Base-by-base conservation (phyloP, 2,888 invertebrate genomes). In the Apamea epomidion region DNA sequence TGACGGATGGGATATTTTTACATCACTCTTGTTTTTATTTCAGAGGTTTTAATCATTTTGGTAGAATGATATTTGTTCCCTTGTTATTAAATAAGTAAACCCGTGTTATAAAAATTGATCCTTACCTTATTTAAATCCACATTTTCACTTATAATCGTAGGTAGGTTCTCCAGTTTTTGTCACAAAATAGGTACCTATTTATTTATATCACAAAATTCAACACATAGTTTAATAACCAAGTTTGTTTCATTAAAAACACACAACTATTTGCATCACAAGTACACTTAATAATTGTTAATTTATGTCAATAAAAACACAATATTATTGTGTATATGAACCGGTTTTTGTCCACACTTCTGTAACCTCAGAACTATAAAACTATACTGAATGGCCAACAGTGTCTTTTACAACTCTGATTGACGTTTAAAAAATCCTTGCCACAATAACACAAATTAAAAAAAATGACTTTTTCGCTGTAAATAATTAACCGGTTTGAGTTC, bases 381-480 rank as follows among this genome's bases (percentile, higher is more conserved):
- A 65, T 14, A 86, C 86, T 86, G 84, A 86, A 77, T 79, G 67
- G n/a, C 32, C 25, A n/a, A 54, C 71, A 37, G 65, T 78, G 62
- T 75, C 54, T 60, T 72, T 74, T 42, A 72, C 37, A 76, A 80
- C 45, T 75, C 18, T 51, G 72, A 72, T 32, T 75, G 37, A 58
- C n/a, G 72, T 65, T 45, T 21, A 42, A 73, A 76, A 32, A 74
- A 54, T 64, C 51, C 64, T 74, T 76, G 65, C 42, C 29, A 45
- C 18, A 68, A 29, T 21, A 21, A 42, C 3, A 71, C 51, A 32
- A n/a, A 58, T 71, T 10, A 54, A 67, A 45, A 62, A 54, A 67
- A 54, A 64, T 10, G 0, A 6, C 0, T 8, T n/a, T n/a, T 79
- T 78, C 68, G 68, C 29, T 48, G 21, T 45, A 16, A 32, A 58